A percentile compares a stretch with the other conserved stretches of the same genome.
phyloP scores from a whole-genome alignment of 2,113 vertebrate genomes.

The Donacobius atricapilla region DNA sequence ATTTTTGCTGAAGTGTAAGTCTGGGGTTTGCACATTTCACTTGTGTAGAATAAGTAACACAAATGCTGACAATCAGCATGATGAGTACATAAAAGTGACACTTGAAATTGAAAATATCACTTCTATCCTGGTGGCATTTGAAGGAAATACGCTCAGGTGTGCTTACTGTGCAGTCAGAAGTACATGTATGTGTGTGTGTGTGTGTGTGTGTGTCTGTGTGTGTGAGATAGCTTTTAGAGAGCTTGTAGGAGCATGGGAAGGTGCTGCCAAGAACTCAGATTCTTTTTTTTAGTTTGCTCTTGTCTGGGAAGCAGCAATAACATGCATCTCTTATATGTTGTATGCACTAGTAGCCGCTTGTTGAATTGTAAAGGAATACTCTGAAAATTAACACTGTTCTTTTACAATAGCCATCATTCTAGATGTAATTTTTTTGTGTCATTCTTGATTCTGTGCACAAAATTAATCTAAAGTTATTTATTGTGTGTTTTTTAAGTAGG shows the following conservation, averaged over 20 bases:
- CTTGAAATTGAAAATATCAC: neutral
- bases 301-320: neutral
- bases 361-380: neutral
- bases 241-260: neutral
- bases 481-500: neutral
- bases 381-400: neutral
- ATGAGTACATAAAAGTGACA: neutral
- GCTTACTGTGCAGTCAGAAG: neutral
- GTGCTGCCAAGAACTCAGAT: neutral
- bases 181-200: too few species aligned
- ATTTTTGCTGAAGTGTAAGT: neutral
- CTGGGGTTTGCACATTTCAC: neutral
- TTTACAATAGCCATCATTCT: neutral
- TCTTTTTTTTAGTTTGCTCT: neutral
- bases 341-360: neutral
- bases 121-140: neutral
- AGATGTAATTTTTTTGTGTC: neutral
- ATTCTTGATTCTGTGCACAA: neutral
- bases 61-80: neutral
- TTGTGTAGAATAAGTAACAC: neutral
- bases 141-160: neutral
- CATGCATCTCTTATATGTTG: neutral
- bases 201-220: neutral
- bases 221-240: neutral
- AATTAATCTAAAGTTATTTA: neutral